These are phyloP conservation scores for Phymastichus coffea DNA, from an alignment of 1,140 invertebrate species.

Conservation along the genomic window DNA sequence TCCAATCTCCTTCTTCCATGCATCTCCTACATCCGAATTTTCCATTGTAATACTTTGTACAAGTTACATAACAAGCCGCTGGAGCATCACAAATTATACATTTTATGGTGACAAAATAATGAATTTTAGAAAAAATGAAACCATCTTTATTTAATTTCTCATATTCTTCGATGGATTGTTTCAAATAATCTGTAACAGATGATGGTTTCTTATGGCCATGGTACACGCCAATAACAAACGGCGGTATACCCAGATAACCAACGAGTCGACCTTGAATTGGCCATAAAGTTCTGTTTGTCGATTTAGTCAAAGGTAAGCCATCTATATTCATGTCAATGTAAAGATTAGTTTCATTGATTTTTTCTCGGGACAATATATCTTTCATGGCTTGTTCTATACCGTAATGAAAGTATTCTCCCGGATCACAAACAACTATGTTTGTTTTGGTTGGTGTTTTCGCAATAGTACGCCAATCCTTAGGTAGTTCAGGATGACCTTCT, in stretches of 20 bases:
- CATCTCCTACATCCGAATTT: conserved; percentile 29
- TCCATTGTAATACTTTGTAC: conserved; percentile 27
- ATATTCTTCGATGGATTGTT: conserved; percentile 32
- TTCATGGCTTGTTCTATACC: neutral
- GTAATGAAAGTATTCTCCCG: conserved; percentile 3
- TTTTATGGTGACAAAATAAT: conserved; percentile 10
- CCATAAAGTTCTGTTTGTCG: neutral
- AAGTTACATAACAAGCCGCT: conserved; percentile 20
- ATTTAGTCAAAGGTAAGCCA: neutral
- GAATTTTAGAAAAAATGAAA: conserved; percentile 6
- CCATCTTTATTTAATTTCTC: conserved; percentile 20
- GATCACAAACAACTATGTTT: neutral
- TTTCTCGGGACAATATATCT: neutral
- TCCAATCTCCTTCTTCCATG: conserved; percentile 13
- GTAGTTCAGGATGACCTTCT: neutral
- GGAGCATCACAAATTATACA: conserved; percentile 31
- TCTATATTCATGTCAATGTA: neutral
- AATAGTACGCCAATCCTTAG: neutral
- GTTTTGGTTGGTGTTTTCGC: neutral
- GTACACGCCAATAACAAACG: conserved; percentile 33
- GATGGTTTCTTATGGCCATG: conserved; percentile 31
- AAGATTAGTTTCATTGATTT: neutral
- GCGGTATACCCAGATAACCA: neutral
- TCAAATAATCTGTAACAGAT: conserved; percentile 26
- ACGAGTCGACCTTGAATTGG: neutral